Evolutionary conservation across 2,888 invertebrate genomes (phyloP), one percentile per base, ranked within the genome.

Genomic region (Candidula unifasciata): DNA sequence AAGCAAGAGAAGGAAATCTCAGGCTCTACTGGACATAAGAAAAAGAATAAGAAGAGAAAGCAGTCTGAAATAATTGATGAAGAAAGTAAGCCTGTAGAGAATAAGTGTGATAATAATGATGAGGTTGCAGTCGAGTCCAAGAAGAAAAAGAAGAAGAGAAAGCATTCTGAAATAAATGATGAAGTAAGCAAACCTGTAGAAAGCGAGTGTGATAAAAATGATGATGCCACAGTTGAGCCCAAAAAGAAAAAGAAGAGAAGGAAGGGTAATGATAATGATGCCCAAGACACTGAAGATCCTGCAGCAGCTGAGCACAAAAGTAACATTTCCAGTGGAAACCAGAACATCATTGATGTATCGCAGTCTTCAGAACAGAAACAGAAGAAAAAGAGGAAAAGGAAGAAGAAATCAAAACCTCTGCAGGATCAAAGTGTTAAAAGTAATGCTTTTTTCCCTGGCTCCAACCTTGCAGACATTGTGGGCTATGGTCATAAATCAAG

Each of bases 141-240:
- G 68, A 86, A 84, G 84, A 82, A 57, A 68, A 83, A 74, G 81
- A 85, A 77, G 33, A 83, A 80, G 60, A 85, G 64, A 77, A 83
- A 60, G n/a, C 27, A 69, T 30, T 69, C 30, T 18, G 21, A 27
- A 69, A 24, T 30, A 69, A 10, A 69, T 27, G 8, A 18, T 33
- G 16, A 27, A 6, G 18, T 10, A 6, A 8, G 27, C 6, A 3
- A 30, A 6, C 27, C 69, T 35, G 27, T n/a, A n/a, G n/a, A 24
- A 77, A n/a, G 37, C 60, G 21, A 35, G 44, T 21, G 30, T 16
- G n/a, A 78, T 24, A 33, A 68, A 6, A 27, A 73, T 60, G 64
- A 71, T 44, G 52, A 68, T 21, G 30, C 16, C 5, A 2, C n/a
- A n/a, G n/a, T 6, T 44, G 44, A 44, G 3, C 5, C 44, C 0